Evolutionary conservation across 2,888 invertebrate species (phyloP).

Genomic region (Drosophila merina): DNA sequence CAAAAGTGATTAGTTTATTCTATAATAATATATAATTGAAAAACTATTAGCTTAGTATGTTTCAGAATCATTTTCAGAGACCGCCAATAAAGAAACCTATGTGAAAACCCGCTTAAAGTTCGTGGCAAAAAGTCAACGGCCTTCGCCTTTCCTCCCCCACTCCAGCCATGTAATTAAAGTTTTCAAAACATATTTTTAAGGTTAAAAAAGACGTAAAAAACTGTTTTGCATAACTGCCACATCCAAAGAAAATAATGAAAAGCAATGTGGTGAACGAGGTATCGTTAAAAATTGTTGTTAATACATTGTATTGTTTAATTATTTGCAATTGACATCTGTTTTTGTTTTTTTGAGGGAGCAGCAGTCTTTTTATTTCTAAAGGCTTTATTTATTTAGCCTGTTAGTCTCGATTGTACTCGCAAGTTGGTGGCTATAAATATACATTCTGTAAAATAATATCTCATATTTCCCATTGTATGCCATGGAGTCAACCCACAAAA

Average conservation of each 20-base stretch:
- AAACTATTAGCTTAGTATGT: no score
- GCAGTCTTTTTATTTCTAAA: background rate
- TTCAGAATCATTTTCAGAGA: no score
- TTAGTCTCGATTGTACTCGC: background rate
- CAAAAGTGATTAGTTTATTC: background rate
- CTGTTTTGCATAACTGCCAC: slow-evolving; percentile 37
- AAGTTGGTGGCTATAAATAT: background rate
- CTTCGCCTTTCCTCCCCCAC: slow-evolving; percentile 6
- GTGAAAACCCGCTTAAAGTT: no score
- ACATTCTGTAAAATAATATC: background rate
- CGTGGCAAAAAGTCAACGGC: background rate
- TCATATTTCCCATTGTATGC: background rate
- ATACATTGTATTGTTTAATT: slow-evolving; percentile 22
- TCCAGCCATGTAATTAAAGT: slow-evolving; percentile 64
- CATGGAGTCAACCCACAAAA: background rate
- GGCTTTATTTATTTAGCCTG: background rate
- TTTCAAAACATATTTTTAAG: slow-evolving; percentile 39
- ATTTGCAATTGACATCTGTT: background rate
- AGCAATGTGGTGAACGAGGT: slow-evolving; percentile 7
- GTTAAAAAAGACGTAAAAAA: slow-evolving; percentile 9
- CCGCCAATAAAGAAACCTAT: no score
- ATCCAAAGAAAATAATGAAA: slow-evolving; percentile 51
- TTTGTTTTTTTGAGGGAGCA: slow-evolving; percentile 4
- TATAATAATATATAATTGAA: no score
- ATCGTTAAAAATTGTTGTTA: slow-evolving; percentile 31